phyloP scores from a whole-genome alignment of 2,113 vertebrate species.

The Engraulis encrasicolus region DNA sequence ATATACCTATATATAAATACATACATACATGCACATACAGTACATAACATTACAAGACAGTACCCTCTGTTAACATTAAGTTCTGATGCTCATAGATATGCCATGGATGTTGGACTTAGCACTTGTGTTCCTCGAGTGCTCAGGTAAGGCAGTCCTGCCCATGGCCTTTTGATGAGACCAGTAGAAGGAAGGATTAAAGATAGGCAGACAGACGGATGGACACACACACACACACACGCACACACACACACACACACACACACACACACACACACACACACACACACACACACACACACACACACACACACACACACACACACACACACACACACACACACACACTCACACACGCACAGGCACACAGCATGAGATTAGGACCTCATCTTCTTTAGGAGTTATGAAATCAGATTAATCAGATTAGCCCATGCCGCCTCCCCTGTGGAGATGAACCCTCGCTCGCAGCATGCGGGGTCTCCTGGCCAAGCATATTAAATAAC shows the following conservation, averaged over 20 bases:
- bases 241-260: no score
- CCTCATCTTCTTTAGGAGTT: constrained; percentile 65
- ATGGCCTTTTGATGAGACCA: constrained; percentile 56
- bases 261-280: no score
- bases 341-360: constrained; percentile 28
- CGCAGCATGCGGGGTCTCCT: not conserved
- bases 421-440: constrained; percentile 57
- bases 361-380: constrained; percentile 67
- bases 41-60: not conserved
- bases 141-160: constrained; percentile 38
- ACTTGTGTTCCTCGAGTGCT: constrained; percentile 52
- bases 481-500: not conserved
- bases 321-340: no score
- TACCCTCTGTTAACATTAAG: not conserved
- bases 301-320: no score
- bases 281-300: no score
- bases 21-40: no score
- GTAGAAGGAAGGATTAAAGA: no score
- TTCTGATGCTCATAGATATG: not conserved
- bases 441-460: constrained; percentile 51
- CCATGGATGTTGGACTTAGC: not conserved
- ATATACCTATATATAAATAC: no score
- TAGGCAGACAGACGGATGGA: no score
- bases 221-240: no score
- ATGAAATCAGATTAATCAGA: constrained; percentile 76